Conservation (phyloP, 2,888 invertebrate species). For the Antheraea assamensis region DNA sequence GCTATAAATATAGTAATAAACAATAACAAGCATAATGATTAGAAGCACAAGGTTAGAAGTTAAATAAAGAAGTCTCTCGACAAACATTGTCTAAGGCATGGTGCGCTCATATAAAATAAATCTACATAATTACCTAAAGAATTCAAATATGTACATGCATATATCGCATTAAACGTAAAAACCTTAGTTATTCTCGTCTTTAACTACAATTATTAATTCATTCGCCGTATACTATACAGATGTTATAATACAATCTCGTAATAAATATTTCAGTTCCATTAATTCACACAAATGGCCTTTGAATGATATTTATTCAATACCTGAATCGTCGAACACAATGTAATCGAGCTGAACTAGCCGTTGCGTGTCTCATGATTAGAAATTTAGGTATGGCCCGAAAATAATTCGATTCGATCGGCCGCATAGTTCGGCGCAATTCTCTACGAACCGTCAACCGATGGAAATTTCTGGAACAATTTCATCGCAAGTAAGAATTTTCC, state of each 20-base stretch:
- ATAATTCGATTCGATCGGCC: slow-evolving; percentile 37
- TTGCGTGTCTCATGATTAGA: slow-evolving; percentile 28
- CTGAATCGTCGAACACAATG: background rate
- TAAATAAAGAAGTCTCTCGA: no score
- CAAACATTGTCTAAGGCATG: no score
- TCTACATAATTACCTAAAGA: no score
- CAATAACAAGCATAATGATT: no score
- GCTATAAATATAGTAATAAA: no score
- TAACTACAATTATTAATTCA: no score
- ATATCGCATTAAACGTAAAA: no score
- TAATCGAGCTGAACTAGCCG: background rate
- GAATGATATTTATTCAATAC: background rate
- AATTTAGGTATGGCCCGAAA: slow-evolving; percentile 38
- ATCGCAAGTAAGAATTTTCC: slow-evolving; percentile 23
- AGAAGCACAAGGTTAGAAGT: no score
- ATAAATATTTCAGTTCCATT: background rate
- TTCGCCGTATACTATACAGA: no score
- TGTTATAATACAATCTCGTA: background rate
- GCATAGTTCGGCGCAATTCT: slow-evolving; percentile 26
- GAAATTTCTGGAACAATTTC: slow-evolving; percentile 28
- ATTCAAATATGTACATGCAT: no score
- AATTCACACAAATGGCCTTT: background rate
- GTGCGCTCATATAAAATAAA: no score
- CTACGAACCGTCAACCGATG: slow-evolving; percentile 23
- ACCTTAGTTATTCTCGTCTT: no score